phyloP scores from a whole-genome alignment of 2,113 vertebrate species.

The Orycteropus afer region DNA sequence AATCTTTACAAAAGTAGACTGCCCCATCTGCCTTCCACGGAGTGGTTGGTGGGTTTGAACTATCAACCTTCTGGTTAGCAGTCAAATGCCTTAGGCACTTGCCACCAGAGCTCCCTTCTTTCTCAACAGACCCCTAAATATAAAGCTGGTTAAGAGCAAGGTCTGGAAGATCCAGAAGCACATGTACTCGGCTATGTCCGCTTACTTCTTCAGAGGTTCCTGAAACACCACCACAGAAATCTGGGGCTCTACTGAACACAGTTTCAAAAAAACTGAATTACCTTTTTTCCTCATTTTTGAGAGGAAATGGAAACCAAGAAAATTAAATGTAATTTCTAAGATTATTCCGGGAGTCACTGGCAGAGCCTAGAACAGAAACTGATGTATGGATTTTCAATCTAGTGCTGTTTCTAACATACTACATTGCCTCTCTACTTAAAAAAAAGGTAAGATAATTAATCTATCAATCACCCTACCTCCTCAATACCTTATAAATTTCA shows the following conservation, averaged over 20 bases:
- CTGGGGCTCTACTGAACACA: neutral
- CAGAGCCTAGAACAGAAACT: neutral
- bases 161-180: neutral
- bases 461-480: neutral
- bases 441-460: no score
- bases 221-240: neutral
- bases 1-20: no score
- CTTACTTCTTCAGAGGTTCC: neutral
- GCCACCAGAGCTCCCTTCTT: no score
- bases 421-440: no score
- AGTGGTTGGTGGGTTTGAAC: no score
- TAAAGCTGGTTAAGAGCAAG: neutral
- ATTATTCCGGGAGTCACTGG: neutral
- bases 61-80: no score
- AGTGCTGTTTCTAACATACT: neutral
- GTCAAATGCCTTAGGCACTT: no score
- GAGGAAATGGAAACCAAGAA: neutral
- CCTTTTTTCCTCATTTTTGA: neutral
- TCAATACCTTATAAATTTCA: neutral
- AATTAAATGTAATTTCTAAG: neutral
- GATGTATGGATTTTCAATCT: neutral
- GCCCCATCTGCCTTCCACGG: no score
- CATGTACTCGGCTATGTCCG: no score
- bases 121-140: neutral
- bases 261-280: neutral